These are phyloP conservation scores for Trissolcus japonicus DNA, from an alignment of 2,888 invertebrate species.

Conservation along the genomic window DNA sequence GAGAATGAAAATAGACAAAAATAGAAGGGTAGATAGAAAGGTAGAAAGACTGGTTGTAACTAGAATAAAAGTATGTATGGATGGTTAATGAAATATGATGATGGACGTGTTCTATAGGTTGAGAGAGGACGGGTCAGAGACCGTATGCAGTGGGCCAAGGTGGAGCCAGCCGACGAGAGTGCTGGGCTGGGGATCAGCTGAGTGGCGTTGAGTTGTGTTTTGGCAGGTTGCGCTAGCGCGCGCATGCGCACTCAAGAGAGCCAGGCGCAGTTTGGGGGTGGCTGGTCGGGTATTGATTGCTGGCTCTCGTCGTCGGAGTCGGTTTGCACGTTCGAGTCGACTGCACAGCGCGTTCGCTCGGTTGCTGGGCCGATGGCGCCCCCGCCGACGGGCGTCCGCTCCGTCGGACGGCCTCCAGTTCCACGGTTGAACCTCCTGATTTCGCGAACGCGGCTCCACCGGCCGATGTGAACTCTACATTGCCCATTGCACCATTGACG, in stretches of 20 bases:
- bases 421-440: background rate
- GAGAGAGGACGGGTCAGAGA: constrained; percentile 12
- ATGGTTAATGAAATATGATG: too few species aligned
- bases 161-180: constrained; percentile 11
- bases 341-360: constrained; percentile 3
- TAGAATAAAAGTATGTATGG: too few species aligned
- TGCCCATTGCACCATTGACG: constrained; percentile 16
- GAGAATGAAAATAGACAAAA: too few species aligned
- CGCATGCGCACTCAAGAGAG: constrained; percentile 26
- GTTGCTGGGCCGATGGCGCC: constrained; percentile 6
- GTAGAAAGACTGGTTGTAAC: too few species aligned
- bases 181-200: constrained; percentile 27
- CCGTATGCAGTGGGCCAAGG: constrained; percentile 28
- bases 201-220: constrained; percentile 29
- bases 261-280: constrained; percentile 59
- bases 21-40: too few species aligned
- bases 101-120: too few species aligned
- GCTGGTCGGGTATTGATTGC: constrained; percentile 72
- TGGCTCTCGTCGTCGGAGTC: background rate
- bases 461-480: background rate
- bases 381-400: background rate
- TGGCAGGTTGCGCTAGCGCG: background rate
- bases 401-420: background rate
- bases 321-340: background rate
- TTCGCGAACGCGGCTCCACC: background rate